These are phyloP conservation scores for Cephalophus harveyi DNA, from an alignment of 2,113 vertebrate species.

Conservation along the genomic window DNA sequence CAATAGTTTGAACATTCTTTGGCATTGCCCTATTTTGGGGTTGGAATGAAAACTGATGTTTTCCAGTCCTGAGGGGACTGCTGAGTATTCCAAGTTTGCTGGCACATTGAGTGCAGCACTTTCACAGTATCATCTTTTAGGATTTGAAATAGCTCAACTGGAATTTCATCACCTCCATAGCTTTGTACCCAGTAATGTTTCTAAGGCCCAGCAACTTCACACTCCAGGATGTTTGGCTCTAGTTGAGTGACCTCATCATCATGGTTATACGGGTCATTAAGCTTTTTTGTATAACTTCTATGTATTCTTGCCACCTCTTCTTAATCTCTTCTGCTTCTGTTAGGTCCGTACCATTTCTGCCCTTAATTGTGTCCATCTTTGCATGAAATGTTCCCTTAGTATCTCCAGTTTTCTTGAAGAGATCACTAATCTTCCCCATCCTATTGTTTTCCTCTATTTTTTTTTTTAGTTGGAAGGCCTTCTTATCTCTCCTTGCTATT, in stretches of 20 bases:
- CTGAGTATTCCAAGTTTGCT: not conserved
- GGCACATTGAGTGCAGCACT: not conserved
- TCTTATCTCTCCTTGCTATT: not conserved
- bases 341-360: not conserved
- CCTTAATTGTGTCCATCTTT: not conserved
- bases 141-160: not conserved
- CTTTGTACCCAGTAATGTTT: not conserved
- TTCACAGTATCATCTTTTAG: not conserved
- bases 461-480: not conserved
- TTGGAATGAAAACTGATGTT: not conserved
- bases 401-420: not conserved
- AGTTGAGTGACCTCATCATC: not conserved
- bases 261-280: not conserved
- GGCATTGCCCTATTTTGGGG: not conserved
- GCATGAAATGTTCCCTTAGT: not conserved
- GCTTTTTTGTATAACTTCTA: not conserved
- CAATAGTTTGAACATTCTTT: not conserved
- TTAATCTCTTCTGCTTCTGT: not conserved
- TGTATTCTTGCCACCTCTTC: not conserved
- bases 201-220: not conserved
- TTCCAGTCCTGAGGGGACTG: not conserved
- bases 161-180: not conserved
- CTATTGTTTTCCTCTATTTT: not conserved
- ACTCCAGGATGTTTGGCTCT: not conserved
- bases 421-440: not conserved